Evolutionary conservation across 1,140 invertebrate species (phyloP), one percentile per base, ranked within the genome.

Genomic region (Helicoverpa armigera): DNA sequence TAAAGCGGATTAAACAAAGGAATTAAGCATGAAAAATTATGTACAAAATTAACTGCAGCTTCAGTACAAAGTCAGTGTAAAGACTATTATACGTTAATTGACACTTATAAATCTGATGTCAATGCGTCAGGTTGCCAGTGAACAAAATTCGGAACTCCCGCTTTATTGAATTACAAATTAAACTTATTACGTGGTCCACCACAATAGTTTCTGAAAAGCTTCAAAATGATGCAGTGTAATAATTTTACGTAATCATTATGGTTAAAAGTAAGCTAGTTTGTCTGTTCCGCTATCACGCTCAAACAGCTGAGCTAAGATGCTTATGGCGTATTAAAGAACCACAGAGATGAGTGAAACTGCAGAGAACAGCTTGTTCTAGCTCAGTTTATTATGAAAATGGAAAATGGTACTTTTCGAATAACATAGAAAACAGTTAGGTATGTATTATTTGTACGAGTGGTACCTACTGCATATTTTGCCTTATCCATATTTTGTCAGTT

Each of bases 121-220:
- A 56, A 58, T 70, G 67, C 43, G n/a, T 18, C 63, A 18, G 12
- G 10, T 10, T 29, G 3, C 48, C 23, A 53, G 53, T 70, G 13
- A 31, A 12, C 3, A 14, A 29, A 70, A 70, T 53, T 51, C 16
- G 7, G 11, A 18, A 54, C 12, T n/a, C 1, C 70, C 29, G 23
- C 29, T 35, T 73, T 35, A 54, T 73, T 54, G 53, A 58, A 73
- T 35, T 73, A 56, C 10, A 72, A 73, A 56, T 73, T 58, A 56
- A 56, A 58, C 23, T 43, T 9, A 72, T n/a, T 23, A 72, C 12
- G 18, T 13, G 69, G 53, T 56, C 35, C 5, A 14, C 53, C 53
- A 56, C 23, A 16, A 18, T 3, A 13, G 35, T 54, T 29, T 18
- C 3, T 16, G 13, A 72, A 56, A 56, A 31, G 18, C 29, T 23